Percentiles rank a stretch among this genome's conserved stretches.
Evolutionary conservation across 2,888 invertebrate genomes (phyloP).

Genomic region (Leucania comma): DNA sequence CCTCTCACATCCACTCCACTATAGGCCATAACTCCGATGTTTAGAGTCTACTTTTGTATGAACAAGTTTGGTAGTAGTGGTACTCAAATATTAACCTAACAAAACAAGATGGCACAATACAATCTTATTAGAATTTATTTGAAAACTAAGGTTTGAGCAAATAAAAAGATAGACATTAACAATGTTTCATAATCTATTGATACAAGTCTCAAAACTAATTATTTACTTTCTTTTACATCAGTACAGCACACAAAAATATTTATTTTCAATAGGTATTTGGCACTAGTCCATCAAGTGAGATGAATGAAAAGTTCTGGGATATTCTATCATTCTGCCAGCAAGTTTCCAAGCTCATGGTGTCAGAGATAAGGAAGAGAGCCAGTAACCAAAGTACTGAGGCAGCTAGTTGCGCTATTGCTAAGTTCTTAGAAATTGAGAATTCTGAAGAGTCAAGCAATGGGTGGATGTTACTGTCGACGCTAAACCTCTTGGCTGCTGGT

Average conservation of each 20-base stretch:
- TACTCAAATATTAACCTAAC: background rate
- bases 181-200: too few relatives aligned
- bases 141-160: background rate
- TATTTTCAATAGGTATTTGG: conserved; percentile 95
- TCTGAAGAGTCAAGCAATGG: conserved; percentile 98
- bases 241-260: conserved; percentile 10
- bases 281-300: conserved; percentile 97
- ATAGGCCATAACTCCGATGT: too few relatives aligned
- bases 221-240: background rate
- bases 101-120: background rate
- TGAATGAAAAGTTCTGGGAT: conserved; percentile 99
- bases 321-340: conserved; percentile 98
- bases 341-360: conserved; percentile 98
- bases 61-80: too few relatives aligned
- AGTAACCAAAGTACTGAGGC: conserved; percentile 99
- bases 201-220: background rate
- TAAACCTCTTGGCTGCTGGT: conserved; percentile 97
- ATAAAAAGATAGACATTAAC: too few relatives aligned
- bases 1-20: too few relatives aligned
- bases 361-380: conserved; percentile 98
- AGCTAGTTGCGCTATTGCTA: conserved; percentile 99
- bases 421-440: conserved; percentile 98
- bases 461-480: conserved; percentile 98
- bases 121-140: background rate
- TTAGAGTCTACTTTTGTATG: too few relatives aligned